phyloP scores from a whole-genome alignment of 2,888 invertebrate species.

The Coelinius sp. region DNA sequence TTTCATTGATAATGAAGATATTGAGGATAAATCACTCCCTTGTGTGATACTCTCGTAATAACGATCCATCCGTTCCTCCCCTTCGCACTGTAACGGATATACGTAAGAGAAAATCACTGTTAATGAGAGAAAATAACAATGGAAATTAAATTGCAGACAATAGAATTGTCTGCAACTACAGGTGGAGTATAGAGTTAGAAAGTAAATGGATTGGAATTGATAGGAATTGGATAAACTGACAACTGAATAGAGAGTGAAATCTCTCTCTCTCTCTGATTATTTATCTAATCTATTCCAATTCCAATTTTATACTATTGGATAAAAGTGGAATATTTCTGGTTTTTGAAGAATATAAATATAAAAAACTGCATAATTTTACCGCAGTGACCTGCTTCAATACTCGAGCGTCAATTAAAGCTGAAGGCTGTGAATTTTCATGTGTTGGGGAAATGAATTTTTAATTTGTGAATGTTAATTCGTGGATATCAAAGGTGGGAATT shows the following conservation, averaged over 20 bases:
- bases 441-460: not conserved
- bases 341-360: not conserved
- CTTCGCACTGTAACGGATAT: not conserved
- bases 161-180: too few relatives aligned
- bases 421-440: not conserved
- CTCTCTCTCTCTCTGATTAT: too few relatives aligned
- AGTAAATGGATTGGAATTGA: not conserved
- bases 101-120: not conserved
- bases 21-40: not conserved
- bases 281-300: too few relatives aligned
- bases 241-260: too few relatives aligned
- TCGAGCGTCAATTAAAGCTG: not conserved
- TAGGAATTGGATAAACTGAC: too few relatives aligned
- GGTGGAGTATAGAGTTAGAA: not conserved
- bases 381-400: not conserved
- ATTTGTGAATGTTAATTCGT: not conserved
- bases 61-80: not conserved
- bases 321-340: not conserved
- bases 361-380: not conserved
- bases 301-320: not conserved
- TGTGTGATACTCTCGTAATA: not conserved
- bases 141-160: not conserved
- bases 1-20: not conserved
- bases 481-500: not conserved
- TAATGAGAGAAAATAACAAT: not conserved